A percentile compares a stretch with the other conserved stretches of the same genome.
Evolutionary conservation across 2,113 vertebrate genomes (phyloP).

Genomic region (Ictalurus punctatus): DNA sequence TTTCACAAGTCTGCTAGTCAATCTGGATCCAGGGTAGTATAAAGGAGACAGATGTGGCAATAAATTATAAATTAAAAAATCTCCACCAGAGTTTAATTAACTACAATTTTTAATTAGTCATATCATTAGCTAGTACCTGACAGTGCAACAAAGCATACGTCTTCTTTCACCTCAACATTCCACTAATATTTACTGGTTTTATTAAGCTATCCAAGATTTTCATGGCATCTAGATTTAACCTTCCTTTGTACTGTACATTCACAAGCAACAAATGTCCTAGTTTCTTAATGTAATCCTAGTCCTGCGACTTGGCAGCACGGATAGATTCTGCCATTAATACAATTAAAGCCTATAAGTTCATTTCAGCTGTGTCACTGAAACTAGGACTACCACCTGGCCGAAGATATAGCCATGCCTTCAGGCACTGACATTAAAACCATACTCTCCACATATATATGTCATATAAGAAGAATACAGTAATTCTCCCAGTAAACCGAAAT

Average conservation of each 20-base stretch:
- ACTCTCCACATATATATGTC: not conserved
- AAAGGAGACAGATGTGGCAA: not conserved
- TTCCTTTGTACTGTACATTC: slow-evolving; percentile 15
- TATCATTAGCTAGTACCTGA: not conserved
- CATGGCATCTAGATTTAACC: slow-evolving; percentile 19
- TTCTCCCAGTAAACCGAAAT: not conserved
- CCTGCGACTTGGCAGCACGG: slow-evolving; percentile 65
- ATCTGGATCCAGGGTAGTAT: slow-evolving; percentile 2
- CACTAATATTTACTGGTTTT: not conserved
- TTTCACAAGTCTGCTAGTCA: slow-evolving; percentile 21
- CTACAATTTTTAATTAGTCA: not conserved
- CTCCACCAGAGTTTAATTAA: not conserved
- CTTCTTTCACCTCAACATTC: not conserved
- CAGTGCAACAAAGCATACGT: not conserved
- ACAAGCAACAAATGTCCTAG: slow-evolving; percentile 59
- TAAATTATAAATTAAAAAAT: not conserved
- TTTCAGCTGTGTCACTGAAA: slow-evolving; percentile 36
- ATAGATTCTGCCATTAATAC: slow-evolving; percentile 58
- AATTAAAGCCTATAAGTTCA: slow-evolving; percentile 56
- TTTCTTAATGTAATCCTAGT: slow-evolving; percentile 65
- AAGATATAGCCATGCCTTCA: slow-evolving; percentile 21
- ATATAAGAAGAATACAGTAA: not conserved
- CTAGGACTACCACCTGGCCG: slow-evolving; percentile 45
- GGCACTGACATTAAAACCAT: slow-evolving; percentile 40
- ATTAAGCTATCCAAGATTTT: not conserved